Conservation (phyloP, 2,113 vertebrate species). For the Nyctereutes procyonoides region DNA sequence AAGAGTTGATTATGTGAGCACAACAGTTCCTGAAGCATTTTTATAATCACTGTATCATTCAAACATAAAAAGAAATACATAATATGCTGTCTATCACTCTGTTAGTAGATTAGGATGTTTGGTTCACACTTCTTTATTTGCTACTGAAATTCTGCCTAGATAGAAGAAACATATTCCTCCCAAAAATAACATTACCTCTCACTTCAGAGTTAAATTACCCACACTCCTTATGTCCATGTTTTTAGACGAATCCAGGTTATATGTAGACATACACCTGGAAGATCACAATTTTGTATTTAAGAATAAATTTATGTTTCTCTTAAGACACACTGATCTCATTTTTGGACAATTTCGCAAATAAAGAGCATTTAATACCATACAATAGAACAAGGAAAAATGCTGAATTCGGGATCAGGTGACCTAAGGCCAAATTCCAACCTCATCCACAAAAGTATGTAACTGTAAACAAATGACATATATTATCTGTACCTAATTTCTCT, state of each 20-base stretch:
- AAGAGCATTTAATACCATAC: constrained; percentile 31
- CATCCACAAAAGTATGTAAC: not conserved
- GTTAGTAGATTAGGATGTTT: not conserved
- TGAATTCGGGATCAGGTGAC: not conserved
- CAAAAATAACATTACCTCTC: constrained; percentile 48
- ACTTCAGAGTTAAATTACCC: constrained; percentile 27
- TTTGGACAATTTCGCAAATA: constrained; percentile 12
- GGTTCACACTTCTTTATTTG: constrained; percentile 49
- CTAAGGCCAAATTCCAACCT: not conserved
- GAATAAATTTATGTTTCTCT: not conserved
- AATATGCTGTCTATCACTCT: constrained; percentile 57
- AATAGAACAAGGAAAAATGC: not conserved
- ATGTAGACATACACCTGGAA: not conserved
- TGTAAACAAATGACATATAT: not conserved
- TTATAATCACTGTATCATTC: constrained; percentile 66
- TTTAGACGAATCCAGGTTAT: not conserved
- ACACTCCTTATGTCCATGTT: not conserved
- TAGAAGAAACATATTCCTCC: constrained; percentile 2
- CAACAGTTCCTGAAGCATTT: constrained; percentile 35
- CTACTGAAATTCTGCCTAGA: constrained; percentile 64
- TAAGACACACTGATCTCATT: not conserved
- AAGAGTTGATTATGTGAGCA: constrained; percentile 28
- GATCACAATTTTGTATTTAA: constrained; percentile 7
- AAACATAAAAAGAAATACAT: constrained; percentile 65
- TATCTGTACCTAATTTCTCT: not conserved